Percentiles rank a stretch among this genome's conserved stretches.
These are phyloP conservation scores for Adelognathus sp. DNA, from an alignment of 2,888 invertebrate genomes.

Conservation along the genomic window DNA sequence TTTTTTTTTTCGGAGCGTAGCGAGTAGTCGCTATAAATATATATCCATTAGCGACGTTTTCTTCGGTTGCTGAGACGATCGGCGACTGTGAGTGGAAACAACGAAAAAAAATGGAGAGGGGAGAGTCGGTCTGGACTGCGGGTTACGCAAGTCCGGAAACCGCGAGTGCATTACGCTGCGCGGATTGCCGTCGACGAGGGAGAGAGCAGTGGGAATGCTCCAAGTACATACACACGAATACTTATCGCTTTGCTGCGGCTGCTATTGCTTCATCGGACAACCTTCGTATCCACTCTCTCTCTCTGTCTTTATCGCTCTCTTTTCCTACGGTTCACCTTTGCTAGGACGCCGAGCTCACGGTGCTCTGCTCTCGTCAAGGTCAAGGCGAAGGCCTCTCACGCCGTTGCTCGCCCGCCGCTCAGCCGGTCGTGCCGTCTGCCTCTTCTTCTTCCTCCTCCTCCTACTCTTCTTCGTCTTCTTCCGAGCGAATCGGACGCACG, in stretches of 20 bases:
- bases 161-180: slow-evolving; percentile 67
- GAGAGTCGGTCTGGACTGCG: background rate
- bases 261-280: background rate
- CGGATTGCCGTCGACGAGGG: slow-evolving; percentile 26
- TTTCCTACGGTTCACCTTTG: slow-evolving; percentile 66
- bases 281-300: slow-evolving; percentile 52
- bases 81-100: background rate
- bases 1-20: background rate
- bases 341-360: slow-evolving; percentile 71
- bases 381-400: slow-evolving; percentile 75
- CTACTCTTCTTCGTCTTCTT: slow-evolving; percentile 21
- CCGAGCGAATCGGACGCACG: slow-evolving; percentile 25
- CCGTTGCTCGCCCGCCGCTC: slow-evolving; percentile 40
- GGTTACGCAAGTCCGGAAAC: slow-evolving; percentile 74
- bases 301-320: too few relatives aligned
- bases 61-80: background rate
- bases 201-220: slow-evolving; percentile 26
- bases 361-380: slow-evolving; percentile 68
- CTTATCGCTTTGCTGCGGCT: background rate
- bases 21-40: background rate
- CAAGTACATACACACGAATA: background rate
- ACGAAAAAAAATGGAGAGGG: background rate
- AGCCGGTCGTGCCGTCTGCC: slow-evolving; percentile 63
- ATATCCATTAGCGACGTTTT: background rate
- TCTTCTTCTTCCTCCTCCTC: slow-evolving; percentile 11